Evolutionary conservation across 2,888 invertebrate species (phyloP), one percentile per base, ranked within the genome.

Genomic region (Euzetes globulus): DNA sequence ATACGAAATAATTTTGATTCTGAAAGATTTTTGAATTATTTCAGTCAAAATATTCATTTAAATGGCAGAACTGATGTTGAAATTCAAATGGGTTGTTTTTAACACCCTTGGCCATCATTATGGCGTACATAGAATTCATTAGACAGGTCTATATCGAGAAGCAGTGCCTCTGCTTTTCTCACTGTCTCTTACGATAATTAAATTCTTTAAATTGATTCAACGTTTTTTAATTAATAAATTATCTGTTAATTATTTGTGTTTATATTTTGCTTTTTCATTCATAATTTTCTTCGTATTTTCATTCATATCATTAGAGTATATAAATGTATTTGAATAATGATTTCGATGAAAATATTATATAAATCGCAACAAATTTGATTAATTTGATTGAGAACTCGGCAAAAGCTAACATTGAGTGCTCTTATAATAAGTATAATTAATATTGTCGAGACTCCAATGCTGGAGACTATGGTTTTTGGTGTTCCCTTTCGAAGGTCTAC

Each of bases 201-300:
- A 70, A 70, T 70, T 70, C 70, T 70, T 70, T 47, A 25, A 70
- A 70, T 70, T 47, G 70, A 70, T 70, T 70, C 70, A 45, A 68
- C 45, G 22, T 47, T 45, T 68, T 70, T 70, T 70, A 70, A 70
- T 70, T 70, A 70, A 70, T 70, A 70, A 70, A 70, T 70, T 70
- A 70, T 70, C 4, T 33, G n/a, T 58, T 33, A 63, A 63, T 65
- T 65, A 22, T 25, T 65, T 15, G 33, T 45, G 68, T 68, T 68
- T 68, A 41, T 70, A 11, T 70, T 70, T 41, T 70, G 27, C 47
- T 63, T 68, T 37, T 70, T 70, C 70, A 27, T 45, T 47, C 70
- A 47, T 47, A 47, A 63, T 63, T 63, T 63, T 37, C 4, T 27
- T 58, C 58, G 5, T 58, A 58, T 58, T 65, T 65, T 65, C 60